Evolutionary conservation across 2,113 vertebrate species (phyloP).

Genomic region (Hemicordylus capensis): DNA sequence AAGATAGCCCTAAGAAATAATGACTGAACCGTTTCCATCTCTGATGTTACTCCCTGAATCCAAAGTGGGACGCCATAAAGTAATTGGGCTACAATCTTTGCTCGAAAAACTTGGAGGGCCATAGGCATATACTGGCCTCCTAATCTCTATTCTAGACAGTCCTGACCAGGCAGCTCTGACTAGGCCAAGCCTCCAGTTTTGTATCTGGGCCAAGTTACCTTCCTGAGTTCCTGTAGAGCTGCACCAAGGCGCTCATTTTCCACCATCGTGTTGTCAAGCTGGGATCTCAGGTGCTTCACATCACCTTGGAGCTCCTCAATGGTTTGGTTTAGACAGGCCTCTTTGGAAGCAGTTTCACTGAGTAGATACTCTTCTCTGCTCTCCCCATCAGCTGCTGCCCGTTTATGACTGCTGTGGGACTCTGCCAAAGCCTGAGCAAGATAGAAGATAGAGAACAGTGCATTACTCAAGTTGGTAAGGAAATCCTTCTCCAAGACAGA

Average conservation of each 20-base stretch:
- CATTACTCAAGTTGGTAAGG: not conserved
- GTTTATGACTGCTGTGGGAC: slow-evolving; percentile 81
- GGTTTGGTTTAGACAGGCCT: slow-evolving; percentile 79
- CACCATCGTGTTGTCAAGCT: slow-evolving; percentile 72
- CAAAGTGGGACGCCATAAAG: no score
- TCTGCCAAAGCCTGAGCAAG: slow-evolving; percentile 80
- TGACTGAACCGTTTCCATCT: no score
- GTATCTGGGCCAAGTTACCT: slow-evolving; percentile 64
- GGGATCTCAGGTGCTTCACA: slow-evolving; percentile 75
- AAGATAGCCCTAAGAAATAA: no score
- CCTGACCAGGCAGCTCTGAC: not conserved
- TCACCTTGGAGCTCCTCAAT: slow-evolving; percentile 82
- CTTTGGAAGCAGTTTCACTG: slow-evolving; percentile 81
- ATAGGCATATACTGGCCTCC: no score
- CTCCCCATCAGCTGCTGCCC: slow-evolving; percentile 83
- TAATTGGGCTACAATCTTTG: no score
- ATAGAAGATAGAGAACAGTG: not conserved
- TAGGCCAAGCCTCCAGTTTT: not conserved
- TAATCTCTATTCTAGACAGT: not conserved
- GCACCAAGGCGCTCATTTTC: slow-evolving; percentile 78
- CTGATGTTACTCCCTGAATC: no score
- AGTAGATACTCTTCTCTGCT: slow-evolving; percentile 81
- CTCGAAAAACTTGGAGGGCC: no score
- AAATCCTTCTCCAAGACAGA: not conserved
- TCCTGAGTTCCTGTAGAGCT: slow-evolving; percentile 76